These are phyloP conservation scores for Goniozus legneri DNA, from an alignment of 1,140 invertebrate genomes.

Conservation along the genomic window DNA sequence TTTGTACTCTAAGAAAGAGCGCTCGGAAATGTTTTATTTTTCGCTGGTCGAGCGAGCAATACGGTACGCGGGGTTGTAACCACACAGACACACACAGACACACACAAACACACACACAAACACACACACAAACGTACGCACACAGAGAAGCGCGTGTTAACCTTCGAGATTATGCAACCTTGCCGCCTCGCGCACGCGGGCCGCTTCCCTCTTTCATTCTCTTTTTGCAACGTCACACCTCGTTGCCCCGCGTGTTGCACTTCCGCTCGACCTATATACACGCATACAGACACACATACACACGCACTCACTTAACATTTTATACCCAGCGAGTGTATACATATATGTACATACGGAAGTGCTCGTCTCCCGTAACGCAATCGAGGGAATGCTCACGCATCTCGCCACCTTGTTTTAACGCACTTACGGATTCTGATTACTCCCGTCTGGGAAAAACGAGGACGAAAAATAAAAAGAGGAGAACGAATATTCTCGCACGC, in stretches of 20 bases:
- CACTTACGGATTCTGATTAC: too few species aligned
- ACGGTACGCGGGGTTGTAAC: background rate
- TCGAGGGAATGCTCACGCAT: background rate
- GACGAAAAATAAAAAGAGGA: too few species aligned
- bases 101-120: too few species aligned
- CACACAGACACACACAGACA: too few species aligned
- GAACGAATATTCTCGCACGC: too few species aligned
- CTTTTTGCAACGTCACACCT: slow-evolving; percentile 14
- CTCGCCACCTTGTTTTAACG: too few species aligned
- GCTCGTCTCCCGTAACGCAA: background rate
- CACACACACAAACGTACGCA: slow-evolving; percentile 2
- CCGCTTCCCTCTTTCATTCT: slow-evolving; percentile 8
- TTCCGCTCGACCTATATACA: slow-evolving; percentile 19
- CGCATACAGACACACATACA: background rate
- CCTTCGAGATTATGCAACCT: slow-evolving; percentile 16
- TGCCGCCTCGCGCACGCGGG: slow-evolving; percentile 1
- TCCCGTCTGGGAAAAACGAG: too few species aligned
- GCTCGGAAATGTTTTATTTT: background rate
- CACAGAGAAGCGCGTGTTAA: slow-evolving; percentile 13
- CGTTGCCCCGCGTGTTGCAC: slow-evolving; percentile 14
- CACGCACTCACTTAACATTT: background rate
- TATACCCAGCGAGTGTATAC: too few species aligned
- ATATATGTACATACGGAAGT: slow-evolving; percentile 7
- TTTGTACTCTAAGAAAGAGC: background rate
- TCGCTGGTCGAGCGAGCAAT: background rate